Evolutionary conservation across 1,140 invertebrate species (phyloP).

Genomic region (Himalopsyche phryganea): DNA sequence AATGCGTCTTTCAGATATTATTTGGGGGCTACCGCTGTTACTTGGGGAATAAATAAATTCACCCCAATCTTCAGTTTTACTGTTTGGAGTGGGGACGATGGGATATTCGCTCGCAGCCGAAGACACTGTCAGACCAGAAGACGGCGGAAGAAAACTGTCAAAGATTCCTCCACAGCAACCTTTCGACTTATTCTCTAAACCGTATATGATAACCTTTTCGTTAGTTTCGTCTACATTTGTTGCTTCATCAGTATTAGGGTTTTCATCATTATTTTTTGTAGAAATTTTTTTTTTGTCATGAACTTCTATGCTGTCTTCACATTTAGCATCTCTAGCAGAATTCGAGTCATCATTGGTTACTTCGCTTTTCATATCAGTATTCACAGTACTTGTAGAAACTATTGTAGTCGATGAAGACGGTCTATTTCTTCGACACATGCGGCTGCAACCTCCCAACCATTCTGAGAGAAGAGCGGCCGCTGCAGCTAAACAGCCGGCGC

Average conservation of each 20-base stretch:
- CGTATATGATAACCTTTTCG: no score
- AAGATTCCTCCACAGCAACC: no score
- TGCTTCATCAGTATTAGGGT: background rate
- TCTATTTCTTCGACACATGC: slow-evolving; percentile 45
- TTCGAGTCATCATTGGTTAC: slow-evolving; percentile 19
- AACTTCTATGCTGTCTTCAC: slow-evolving; percentile 3
- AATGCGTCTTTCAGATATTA: background rate
- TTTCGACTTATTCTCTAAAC: background rate
- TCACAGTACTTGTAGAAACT: slow-evolving; percentile 3
- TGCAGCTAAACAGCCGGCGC: slow-evolving; percentile 61
- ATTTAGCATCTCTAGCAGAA: slow-evolving; percentile 5
- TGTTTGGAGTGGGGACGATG: no score
- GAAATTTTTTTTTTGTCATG: background rate
- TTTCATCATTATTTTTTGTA: background rate
- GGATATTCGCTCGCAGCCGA: no score
- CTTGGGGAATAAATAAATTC: background rate
- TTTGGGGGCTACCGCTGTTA: background rate
- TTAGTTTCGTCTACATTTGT: no score
- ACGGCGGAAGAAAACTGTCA: no score
- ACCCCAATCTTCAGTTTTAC: no score
- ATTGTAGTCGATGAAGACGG: slow-evolving; percentile 19
- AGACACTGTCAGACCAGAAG: no score
- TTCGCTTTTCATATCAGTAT: background rate
- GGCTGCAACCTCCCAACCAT: slow-evolving; percentile 62
- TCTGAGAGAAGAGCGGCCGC: slow-evolving; percentile 55